A percentile compares a stretch with the other conserved stretches of the same genome.
phyloP scores from a whole-genome alignment of 2,888 invertebrate genomes.

The Hedya salicella region DNA sequence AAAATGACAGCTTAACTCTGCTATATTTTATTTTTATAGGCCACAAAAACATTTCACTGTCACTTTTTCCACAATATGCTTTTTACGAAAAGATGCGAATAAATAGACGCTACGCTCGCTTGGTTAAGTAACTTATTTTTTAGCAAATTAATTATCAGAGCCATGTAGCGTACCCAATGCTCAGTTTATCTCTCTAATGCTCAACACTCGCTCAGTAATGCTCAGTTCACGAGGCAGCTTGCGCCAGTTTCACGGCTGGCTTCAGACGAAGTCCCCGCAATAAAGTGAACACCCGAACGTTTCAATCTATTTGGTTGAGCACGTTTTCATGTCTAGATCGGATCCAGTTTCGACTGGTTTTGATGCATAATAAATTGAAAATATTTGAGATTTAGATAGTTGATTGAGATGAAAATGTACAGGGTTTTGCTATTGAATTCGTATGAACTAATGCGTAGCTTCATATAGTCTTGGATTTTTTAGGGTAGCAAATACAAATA shows the following conservation, averaged over 20 bases:
- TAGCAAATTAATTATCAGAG: too few species aligned
- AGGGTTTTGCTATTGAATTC: not conserved
- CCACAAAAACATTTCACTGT: too few species aligned
- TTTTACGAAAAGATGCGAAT: too few species aligned
- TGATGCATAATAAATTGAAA: constrained; percentile 17
- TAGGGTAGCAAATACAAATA: too few species aligned
- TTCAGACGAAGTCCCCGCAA: constrained; percentile 20
- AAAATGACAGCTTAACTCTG: too few species aligned
- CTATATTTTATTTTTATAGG: too few species aligned
- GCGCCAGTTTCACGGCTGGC: constrained; percentile 24
- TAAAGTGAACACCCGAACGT: constrained; percentile 32
- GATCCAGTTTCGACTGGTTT: constrained; percentile 21
- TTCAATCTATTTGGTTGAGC: constrained; percentile 34
- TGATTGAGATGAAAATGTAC: not conserved
- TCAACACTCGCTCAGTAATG: not conserved
- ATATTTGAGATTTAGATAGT: not conserved
- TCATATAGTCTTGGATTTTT: too few species aligned
- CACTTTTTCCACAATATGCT: too few species aligned
- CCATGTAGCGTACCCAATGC: not conserved
- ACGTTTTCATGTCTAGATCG: constrained; percentile 31
- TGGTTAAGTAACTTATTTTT: too few species aligned
- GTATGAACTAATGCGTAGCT: too few species aligned
- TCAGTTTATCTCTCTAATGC: not conserved
- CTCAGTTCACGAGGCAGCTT: constrained; percentile 23
- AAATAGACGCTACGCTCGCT: too few species aligned